phyloP scores from a whole-genome alignment of 2,113 vertebrate genomes.

The Polypterus senegalus region DNA sequence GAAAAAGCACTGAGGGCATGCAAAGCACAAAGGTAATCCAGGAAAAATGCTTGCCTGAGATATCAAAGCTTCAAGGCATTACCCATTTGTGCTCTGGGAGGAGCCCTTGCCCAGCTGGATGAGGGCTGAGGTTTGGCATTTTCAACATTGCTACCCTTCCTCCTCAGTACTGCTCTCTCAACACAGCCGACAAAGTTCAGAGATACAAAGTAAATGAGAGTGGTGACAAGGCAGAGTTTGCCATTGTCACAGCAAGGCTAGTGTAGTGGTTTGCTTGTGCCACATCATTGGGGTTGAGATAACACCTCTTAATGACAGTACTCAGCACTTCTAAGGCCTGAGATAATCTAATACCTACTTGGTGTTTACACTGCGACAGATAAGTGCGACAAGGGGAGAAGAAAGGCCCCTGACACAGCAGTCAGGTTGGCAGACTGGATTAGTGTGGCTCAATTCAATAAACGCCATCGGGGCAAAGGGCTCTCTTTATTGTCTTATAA shows the following conservation, averaged over 20 bases:
- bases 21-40: too few species aligned
- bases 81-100: too few species aligned
- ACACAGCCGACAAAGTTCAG: conserved; percentile 78
- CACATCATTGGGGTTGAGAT: conserved; percentile 30
- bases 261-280: conserved; percentile 42
- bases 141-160: too few species aligned
- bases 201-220: conserved; percentile 52
- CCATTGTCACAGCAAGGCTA: conserved; percentile 47
- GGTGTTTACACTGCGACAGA: conserved; percentile 36
- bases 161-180: conserved; percentile 36
- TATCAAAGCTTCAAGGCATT: too few species aligned
- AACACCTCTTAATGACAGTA: conserved; percentile 40
- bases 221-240: conserved; percentile 46
- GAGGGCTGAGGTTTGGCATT: too few species aligned
- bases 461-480: too few species aligned
- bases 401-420: not conserved
- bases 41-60: too few species aligned
- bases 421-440: too few species aligned
- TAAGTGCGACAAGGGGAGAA: not conserved
- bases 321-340: conserved; percentile 34
- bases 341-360: conserved; percentile 38
- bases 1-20: too few species aligned
- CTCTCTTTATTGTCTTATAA: too few species aligned
- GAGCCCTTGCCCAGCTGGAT: too few species aligned
- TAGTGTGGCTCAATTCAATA: too few species aligned